Evolutionary conservation across 2,113 vertebrate genomes (phyloP).

Genomic region (Caranx ignobilis): DNA sequence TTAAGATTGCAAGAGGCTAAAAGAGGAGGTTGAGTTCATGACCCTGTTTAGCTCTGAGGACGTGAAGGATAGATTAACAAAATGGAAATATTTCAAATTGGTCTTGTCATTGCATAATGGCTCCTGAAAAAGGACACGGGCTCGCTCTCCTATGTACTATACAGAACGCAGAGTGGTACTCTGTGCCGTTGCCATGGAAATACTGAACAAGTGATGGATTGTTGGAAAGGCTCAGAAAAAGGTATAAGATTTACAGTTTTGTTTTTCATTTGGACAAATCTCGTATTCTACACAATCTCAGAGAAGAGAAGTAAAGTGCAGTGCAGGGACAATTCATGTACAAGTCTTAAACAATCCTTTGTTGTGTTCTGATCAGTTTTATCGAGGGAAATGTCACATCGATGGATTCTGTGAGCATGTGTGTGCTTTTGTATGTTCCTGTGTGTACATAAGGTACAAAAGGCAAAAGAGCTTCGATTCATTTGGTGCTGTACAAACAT

Average conservation of each 20-base stretch:
- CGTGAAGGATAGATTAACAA: neutral
- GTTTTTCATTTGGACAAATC: conserved; percentile 5
- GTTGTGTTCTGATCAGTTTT: neutral
- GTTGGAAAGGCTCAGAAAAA: conserved; percentile 48
- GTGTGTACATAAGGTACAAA: conserved; percentile 3
- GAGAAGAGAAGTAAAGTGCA: neutral
- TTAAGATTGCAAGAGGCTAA: neutral
- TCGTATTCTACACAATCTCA: neutral
- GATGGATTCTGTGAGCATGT: neutral
- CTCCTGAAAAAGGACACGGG: conserved; percentile 38
- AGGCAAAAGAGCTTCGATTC: conserved; percentile 12
- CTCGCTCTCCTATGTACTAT: conserved; percentile 50
- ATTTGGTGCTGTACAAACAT: conserved; percentile 35
- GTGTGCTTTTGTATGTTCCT: neutral
- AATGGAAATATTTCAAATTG: conserved; percentile 33
- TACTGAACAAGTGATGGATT: conserved; percentile 69
- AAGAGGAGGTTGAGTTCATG: conserved; percentile 3
- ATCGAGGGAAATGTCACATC: conserved; percentile 13
- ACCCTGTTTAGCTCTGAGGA: conserved; percentile 23
- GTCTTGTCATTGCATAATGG: conserved; percentile 36
- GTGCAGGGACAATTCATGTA: neutral
- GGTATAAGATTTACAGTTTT: conserved; percentile 32
- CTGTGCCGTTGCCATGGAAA: conserved; percentile 72
- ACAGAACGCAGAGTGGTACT: conserved; percentile 56
- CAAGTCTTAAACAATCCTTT: neutral